phyloP scores from a whole-genome alignment of 2,888 invertebrate species.

The Pristionchus mayeri region DNA sequence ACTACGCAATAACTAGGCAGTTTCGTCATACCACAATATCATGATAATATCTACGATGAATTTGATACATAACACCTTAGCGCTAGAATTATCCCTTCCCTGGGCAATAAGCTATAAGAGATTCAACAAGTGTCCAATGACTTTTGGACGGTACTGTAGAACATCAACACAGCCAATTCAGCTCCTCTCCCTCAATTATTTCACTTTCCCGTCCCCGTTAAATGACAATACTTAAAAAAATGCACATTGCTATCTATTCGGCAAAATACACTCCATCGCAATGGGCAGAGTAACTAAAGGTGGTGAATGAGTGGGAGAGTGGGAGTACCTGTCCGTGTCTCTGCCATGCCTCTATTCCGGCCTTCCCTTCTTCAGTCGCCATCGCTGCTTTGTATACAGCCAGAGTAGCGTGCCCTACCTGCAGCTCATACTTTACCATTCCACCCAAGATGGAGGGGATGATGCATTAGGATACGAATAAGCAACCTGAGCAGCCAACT shows the following conservation, averaged over 20 bases:
- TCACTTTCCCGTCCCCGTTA: neutral
- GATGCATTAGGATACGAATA: neutral
- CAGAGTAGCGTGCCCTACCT: slow-evolving; percentile 81
- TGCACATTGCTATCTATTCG: no score
- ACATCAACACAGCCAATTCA: neutral
- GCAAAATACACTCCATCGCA: no score
- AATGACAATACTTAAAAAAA: neutral
- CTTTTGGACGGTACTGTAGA: no score
- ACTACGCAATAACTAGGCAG: no score
- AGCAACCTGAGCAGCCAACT: slow-evolving; percentile 80
- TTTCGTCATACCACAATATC: no score
- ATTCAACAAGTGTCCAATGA: no score
- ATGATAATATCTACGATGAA: no score
- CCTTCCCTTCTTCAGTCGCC: slow-evolving; percentile 71
- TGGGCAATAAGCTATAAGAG: no score
- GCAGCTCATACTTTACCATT: neutral
- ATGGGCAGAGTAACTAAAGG: no score
- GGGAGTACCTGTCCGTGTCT: slow-evolving; percentile 57
- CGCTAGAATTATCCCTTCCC: no score
- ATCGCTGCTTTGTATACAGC: slow-evolving; percentile 80
- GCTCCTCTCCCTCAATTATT: slow-evolving; percentile 24
- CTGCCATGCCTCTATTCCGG: slow-evolving; percentile 59
- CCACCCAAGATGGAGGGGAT: neutral
- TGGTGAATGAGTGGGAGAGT: no score
- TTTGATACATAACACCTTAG: no score